phyloP scores from a whole-genome alignment of 2,797 vertebrate genomes.

The Crypturellus tataupa region DNA sequence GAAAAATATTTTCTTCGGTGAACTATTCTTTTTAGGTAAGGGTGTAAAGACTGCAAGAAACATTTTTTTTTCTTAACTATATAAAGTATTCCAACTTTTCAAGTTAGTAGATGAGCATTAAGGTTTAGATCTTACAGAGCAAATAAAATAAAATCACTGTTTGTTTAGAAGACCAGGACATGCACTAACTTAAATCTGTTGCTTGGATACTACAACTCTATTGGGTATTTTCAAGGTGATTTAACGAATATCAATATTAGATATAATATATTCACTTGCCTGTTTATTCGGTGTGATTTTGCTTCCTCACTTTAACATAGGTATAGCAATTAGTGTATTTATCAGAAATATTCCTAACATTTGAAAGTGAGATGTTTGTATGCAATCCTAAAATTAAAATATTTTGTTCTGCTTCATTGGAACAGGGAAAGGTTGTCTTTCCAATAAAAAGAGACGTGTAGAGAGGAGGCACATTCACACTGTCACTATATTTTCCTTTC shows the following conservation, averaged over 20 bases:
- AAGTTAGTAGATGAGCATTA: not conserved
- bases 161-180: not conserved
- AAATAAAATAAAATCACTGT: not conserved
- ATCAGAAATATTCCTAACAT: not conserved
- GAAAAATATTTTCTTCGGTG: not conserved
- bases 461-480: not conserved
- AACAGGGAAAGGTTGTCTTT: not conserved
- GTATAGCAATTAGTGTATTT: not conserved
- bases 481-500: not conserved
- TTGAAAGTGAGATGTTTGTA: not conserved
- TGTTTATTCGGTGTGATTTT: not conserved
- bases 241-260: not conserved
- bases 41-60: not conserved
- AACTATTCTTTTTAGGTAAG: not conserved
- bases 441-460: not conserved
- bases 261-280: not conserved
- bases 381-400: constrained; percentile 12
- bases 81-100: not conserved
- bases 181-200: not conserved
- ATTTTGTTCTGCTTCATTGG: constrained; percentile 10
- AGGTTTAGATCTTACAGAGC: not conserved
- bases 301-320: not conserved
- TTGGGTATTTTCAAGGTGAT: not conserved
- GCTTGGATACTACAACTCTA: not conserved
- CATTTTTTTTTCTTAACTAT: not conserved